Evolutionary conservation across 2,113 vertebrate genomes (phyloP).

Genomic region (Guaruba guarouba): DNA sequence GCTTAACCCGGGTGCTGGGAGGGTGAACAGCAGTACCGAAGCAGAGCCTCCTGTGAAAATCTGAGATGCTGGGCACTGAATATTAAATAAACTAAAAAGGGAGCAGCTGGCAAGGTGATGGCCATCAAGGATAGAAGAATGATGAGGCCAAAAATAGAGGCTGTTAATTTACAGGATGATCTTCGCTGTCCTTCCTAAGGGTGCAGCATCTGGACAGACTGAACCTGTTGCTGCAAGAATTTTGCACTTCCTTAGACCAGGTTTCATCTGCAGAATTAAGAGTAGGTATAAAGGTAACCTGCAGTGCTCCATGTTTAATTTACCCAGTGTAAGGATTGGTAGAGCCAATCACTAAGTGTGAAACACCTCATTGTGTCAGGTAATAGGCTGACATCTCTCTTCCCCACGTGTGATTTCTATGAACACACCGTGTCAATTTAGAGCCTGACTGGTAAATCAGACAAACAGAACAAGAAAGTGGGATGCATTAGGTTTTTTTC

Average conservation of each 20-base stretch:
- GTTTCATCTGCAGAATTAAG: background rate
- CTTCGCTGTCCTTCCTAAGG: slow-evolving; percentile 35
- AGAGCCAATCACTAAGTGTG: background rate
- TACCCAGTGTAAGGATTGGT: background rate
- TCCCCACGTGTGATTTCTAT: background rate
- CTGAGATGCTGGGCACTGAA: background rate
- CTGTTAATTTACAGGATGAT: slow-evolving; percentile 48
- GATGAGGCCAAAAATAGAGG: slow-evolving; percentile 35
- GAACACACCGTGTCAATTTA: background rate
- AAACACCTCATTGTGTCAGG: background rate
- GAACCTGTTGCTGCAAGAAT: slow-evolving; percentile 29
- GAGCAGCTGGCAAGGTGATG: slow-evolving; percentile 47
- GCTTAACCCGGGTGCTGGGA: background rate
- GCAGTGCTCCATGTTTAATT: background rate
- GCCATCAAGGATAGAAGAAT: slow-evolving; percentile 45
- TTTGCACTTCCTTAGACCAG: background rate
- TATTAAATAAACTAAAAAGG: background rate
- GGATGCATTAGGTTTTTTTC: background rate
- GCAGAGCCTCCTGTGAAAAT: background rate
- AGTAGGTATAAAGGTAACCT: fast-evolving
- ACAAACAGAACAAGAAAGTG: background rate
- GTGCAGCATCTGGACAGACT: background rate
- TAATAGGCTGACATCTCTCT: background rate
- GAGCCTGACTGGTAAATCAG: background rate
- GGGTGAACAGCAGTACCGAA: background rate